Evolutionary conservation across 2,888 invertebrate genomes (phyloP).

Genomic region (Acanthopleura granulata): DNA sequence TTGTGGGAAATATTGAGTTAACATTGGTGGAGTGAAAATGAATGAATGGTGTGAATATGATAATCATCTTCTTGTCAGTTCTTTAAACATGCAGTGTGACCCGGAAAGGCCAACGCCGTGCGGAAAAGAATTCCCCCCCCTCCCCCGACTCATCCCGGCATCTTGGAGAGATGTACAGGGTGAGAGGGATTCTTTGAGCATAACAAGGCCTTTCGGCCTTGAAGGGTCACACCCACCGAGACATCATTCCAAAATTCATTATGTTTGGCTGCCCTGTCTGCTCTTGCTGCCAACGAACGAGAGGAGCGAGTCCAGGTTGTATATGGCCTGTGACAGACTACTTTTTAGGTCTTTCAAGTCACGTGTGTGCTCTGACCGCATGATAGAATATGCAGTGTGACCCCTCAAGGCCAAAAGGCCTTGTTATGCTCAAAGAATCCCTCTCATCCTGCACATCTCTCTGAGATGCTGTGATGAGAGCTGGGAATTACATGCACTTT

Average conservation of each 20-base stretch:
- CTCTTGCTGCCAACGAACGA: background rate
- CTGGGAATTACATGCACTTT: too few relatives aligned
- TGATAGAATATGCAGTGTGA: background rate
- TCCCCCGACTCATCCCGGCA: background rate
- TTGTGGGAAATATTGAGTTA: too few relatives aligned
- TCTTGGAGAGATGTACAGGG: background rate
- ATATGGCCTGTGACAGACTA: background rate
- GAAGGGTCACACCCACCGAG: background rate
- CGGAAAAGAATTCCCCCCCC: background rate
- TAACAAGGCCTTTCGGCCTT: slow-evolving; percentile 1
- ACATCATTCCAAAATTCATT: too few relatives aligned
- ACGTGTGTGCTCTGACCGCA: background rate
- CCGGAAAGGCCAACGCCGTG: background rate
- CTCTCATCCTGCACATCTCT: slow-evolving; percentile 1
- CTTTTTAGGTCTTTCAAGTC: background rate
- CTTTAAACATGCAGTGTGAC: slow-evolving; percentile 7
- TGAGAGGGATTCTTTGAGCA: slow-evolving; percentile 10
- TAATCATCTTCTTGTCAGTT: background rate
- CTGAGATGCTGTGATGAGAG: background rate
- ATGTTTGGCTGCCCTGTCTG: too few relatives aligned
- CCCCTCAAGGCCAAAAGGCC: background rate
- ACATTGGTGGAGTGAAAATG: too few relatives aligned
- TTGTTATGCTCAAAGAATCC: slow-evolving; percentile 8
- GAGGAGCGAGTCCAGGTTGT: background rate
- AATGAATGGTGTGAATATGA: too few relatives aligned